phyloP scores from a whole-genome alignment of 2,888 invertebrate genomes.

The Salpingus planirostris region DNA sequence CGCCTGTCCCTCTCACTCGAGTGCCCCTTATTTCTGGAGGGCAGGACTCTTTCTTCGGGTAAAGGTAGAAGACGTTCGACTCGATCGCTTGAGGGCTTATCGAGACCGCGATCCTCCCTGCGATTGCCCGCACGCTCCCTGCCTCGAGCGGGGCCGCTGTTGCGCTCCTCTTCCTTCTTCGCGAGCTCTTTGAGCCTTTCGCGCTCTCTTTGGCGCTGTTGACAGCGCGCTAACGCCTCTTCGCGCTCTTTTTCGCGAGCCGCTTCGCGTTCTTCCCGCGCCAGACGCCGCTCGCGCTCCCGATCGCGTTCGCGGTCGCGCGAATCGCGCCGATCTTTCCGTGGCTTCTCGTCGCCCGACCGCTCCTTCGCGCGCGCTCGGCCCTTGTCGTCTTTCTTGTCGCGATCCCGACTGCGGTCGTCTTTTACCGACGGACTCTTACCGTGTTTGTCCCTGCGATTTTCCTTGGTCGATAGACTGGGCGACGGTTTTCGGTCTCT shows the following conservation, averaged over 20 bases:
- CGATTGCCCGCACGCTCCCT: too few species aligned
- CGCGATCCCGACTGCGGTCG: slow-evolving; percentile 33
- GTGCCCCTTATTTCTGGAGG: slow-evolving; percentile 28
- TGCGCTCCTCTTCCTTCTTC: slow-evolving; percentile 45
- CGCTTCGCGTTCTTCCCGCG: slow-evolving; percentile 48
- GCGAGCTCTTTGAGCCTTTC: slow-evolving; percentile 43
- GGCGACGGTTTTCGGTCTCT: slow-evolving; percentile 35
- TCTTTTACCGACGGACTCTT: slow-evolving; percentile 42
- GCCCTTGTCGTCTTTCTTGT: slow-evolving; percentile 44
- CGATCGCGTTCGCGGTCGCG: slow-evolving; percentile 58
- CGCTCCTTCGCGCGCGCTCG: slow-evolving; percentile 39
- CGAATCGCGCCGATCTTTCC: slow-evolving; percentile 43
- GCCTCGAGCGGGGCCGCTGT: too few species aligned
- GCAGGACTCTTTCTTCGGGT: slow-evolving; percentile 52
- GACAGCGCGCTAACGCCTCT: slow-evolving; percentile 57
- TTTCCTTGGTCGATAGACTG: slow-evolving; percentile 26
- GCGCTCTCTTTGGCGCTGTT: slow-evolving; percentile 49
- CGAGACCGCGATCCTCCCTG: slow-evolving; percentile 50
- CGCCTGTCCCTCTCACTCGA: slow-evolving; percentile 45
- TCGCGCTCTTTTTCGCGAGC: slow-evolving; percentile 54
- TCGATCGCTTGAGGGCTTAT: slow-evolving; percentile 49
- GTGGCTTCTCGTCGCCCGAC: slow-evolving; percentile 32
- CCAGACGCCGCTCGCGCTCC: slow-evolving; percentile 43
- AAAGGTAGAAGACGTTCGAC: slow-evolving; percentile 55
- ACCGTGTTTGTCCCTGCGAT: slow-evolving; percentile 29